Percentiles rank a stretch among this genome's conserved stretches.
phyloP scores from a whole-genome alignment of 2,888 invertebrate genomes.

The Nephrotoma appendiculata region DNA sequence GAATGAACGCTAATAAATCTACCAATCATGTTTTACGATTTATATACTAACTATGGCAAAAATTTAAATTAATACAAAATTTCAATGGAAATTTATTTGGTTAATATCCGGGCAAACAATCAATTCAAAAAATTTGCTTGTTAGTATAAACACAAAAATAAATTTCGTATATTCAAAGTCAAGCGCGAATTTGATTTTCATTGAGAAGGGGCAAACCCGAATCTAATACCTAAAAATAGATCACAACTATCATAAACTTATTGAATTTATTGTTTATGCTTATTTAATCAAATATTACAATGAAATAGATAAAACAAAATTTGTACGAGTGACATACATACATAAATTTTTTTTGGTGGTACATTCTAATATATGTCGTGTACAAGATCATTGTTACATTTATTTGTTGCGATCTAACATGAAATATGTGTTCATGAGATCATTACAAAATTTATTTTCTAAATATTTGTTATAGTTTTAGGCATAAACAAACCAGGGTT shows the following conservation, averaged over 20 bases:
- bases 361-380: background rate
- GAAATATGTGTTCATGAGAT: background rate
- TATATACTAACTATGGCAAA: background rate
- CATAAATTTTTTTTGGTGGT: background rate
- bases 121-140: background rate
- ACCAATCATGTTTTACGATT: background rate
- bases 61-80: background rate
- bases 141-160: background rate
- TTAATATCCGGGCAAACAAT: background rate
- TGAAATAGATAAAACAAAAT: background rate
- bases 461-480: background rate
- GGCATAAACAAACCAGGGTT: background rate
- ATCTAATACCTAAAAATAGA: background rate
- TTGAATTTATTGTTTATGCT: background rate
- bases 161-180: background rate
- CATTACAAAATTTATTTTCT: background rate
- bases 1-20: background rate
- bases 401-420: background rate
- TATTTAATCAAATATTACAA: background rate
- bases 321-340: background rate
- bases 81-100: background rate
- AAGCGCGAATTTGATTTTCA: background rate
- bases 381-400: background rate
- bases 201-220: background rate
- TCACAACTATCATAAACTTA: background rate